phyloP scores from a whole-genome alignment of 1,140 invertebrate species.

The Camponotus pennsylvanicus region DNA sequence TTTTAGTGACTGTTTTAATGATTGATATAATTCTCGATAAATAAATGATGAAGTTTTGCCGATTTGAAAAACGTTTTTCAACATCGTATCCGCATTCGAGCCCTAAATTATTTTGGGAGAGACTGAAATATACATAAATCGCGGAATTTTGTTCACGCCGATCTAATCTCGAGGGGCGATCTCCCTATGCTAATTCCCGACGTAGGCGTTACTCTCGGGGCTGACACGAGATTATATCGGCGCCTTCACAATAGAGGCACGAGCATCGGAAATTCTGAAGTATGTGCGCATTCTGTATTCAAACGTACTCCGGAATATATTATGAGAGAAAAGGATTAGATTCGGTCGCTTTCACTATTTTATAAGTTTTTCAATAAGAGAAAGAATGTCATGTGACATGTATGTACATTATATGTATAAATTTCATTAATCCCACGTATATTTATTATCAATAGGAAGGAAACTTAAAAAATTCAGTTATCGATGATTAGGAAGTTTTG shows the following conservation, averaged over 20 bases:
- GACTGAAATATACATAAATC: constrained; percentile 48
- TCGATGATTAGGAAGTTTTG: too few relatives aligned
- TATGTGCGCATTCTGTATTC: constrained; percentile 64
- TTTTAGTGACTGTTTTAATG: neutral
- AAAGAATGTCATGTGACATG: neutral
- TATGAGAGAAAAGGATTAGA: constrained; percentile 64
- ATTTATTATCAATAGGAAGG: constrained; percentile 1
- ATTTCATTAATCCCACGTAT: neutral
- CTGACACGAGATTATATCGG: constrained; percentile 75
- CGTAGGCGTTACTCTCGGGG: constrained; percentile 73
- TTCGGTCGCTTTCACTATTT: constrained; percentile 45
- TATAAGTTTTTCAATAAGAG: constrained; percentile 16
- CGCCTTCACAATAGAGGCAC: constrained; percentile 67
- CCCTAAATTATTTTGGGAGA: neutral
- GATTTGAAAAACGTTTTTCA: neutral
- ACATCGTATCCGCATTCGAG: neutral
- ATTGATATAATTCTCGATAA: neutral
- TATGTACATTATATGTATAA: neutral
- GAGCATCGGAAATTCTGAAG: constrained; percentile 58
- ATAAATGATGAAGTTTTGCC: neutral
- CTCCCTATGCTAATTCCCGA: constrained; percentile 77
- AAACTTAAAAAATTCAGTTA: neutral
- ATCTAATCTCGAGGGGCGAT: constrained; percentile 65
- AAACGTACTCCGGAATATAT: constrained; percentile 71
- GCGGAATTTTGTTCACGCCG: constrained; percentile 61